phyloP scores from a whole-genome alignment of 2,113 vertebrate genomes.

The Hippocampus zosterae region DNA sequence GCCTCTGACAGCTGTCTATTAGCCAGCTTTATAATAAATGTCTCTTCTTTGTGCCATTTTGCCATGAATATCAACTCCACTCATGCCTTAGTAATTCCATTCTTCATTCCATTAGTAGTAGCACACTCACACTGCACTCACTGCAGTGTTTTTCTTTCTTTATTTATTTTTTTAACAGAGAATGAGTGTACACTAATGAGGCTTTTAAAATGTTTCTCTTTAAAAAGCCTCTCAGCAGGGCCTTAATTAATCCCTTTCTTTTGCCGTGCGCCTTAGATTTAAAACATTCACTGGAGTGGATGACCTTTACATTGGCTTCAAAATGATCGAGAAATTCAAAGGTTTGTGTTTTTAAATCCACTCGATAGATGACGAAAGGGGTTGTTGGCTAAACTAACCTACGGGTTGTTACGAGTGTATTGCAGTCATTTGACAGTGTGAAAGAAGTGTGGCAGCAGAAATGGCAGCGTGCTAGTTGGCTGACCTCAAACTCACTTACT shows the following conservation, averaged over 20 bases:
- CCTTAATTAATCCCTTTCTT: slow-evolving; percentile 1
- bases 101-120: slow-evolving; percentile 1
- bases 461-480: slow-evolving; percentile 28
- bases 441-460: slow-evolving; percentile 5
- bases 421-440: slow-evolving; percentile 6
- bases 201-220: slow-evolving; percentile 1
- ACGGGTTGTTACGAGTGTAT: background rate
- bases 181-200: slow-evolving; percentile 3
- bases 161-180: background rate
- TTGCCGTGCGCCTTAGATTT: background rate
- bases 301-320: background rate
- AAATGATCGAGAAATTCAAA: background rate
- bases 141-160: background rate
- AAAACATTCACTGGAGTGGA: background rate
- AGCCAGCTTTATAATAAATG: background rate
- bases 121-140: slow-evolving; percentile 1
- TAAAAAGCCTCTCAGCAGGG: background rate
- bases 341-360: background rate
- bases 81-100: background rate
- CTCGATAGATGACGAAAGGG: background rate
- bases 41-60: background rate
- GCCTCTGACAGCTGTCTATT: background rate
- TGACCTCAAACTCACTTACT: slow-evolving; percentile 39
- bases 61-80: background rate
- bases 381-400: background rate